Conservation (phyloP, 92 coral and sea anemone species). For the Bergia puertoricense region DNA sequence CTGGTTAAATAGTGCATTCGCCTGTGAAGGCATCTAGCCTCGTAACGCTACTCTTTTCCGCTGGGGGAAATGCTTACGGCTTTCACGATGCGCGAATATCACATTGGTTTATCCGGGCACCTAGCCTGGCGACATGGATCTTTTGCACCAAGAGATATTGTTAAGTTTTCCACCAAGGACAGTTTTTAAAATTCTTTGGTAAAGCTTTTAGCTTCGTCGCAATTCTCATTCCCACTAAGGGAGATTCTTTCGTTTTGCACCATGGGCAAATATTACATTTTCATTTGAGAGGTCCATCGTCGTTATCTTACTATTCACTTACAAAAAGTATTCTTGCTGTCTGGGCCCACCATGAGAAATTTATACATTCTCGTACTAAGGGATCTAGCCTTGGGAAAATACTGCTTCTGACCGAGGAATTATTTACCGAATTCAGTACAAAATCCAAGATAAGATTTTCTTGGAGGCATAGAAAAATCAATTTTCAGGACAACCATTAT, state of each 20-base stretch:
- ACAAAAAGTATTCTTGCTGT: constrained; percentile 12
- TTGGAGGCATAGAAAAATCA: constrained; percentile 38
- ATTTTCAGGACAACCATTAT: constrained; percentile 56
- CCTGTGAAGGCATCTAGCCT: too few relatives aligned
- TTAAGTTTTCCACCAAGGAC: neutral
- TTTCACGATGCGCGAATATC: neutral
- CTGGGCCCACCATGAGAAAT: constrained; percentile 30
- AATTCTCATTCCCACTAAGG: neutral
- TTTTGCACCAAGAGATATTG: neutral
- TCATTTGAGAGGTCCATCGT: constrained; percentile 52
- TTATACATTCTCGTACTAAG: neutral
- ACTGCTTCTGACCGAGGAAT: constrained; percentile 4
- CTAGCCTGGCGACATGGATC: neutral
- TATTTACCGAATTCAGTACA: neutral
- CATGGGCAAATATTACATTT: constrained; percentile 37
- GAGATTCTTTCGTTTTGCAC: neutral
- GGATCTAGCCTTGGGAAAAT: neutral
- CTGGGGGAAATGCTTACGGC: neutral
- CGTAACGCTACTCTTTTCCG: neutral
- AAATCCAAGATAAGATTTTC: neutral
- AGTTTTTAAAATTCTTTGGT: neutral
- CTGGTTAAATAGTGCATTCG: too few relatives aligned
- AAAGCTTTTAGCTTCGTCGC: too few relatives aligned
- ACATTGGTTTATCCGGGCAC: neutral
- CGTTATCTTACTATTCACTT: constrained; percentile 32